These are phyloP conservation scores for Yponomeuta plumbellus DNA, from an alignment of 2,888 invertebrate species.

Conservation along the genomic window DNA sequence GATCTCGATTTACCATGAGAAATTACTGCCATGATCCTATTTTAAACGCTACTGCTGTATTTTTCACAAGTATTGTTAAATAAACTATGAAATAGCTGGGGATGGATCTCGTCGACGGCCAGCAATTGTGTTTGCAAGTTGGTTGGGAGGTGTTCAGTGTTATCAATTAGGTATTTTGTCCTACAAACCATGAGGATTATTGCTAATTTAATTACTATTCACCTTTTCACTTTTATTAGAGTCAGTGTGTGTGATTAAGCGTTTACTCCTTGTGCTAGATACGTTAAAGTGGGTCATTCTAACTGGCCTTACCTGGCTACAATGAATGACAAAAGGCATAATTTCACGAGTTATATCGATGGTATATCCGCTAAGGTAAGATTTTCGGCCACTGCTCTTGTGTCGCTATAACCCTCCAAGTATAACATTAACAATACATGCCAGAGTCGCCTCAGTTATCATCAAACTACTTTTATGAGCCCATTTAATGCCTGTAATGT, in stretches of 20 bases:
- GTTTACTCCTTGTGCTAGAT: constrained; percentile 28
- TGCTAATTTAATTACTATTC: constrained; percentile 30
- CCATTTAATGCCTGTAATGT: background rate
- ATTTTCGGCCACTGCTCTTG: constrained; percentile 15
- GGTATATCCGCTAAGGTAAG: constrained; percentile 56
- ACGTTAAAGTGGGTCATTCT: constrained; percentile 52
- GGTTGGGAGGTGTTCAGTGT: constrained; percentile 41
- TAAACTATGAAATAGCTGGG: background rate
- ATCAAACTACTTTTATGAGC: background rate
- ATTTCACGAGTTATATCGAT: constrained; percentile 76
- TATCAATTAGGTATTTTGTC: constrained; percentile 45
- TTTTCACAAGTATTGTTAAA: constrained; percentile 7
- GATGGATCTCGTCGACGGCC: constrained; percentile 16
- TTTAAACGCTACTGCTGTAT: constrained; percentile 25
- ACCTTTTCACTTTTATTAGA: constrained; percentile 3
- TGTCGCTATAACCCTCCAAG: too few species aligned
- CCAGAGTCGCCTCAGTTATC: too few species aligned
- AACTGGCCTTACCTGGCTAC: constrained; percentile 29
- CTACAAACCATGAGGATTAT: constrained; percentile 51
- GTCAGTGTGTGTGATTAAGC: background rate
- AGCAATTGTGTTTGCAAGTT: background rate
- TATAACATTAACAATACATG: too few species aligned
- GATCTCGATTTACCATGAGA: constrained; percentile 22
- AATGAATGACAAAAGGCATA: constrained; percentile 76
- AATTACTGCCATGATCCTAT: constrained; percentile 23